Conservation (phyloP, 2,888 invertebrate genomes). For the Isotomurus palustris region DNA sequence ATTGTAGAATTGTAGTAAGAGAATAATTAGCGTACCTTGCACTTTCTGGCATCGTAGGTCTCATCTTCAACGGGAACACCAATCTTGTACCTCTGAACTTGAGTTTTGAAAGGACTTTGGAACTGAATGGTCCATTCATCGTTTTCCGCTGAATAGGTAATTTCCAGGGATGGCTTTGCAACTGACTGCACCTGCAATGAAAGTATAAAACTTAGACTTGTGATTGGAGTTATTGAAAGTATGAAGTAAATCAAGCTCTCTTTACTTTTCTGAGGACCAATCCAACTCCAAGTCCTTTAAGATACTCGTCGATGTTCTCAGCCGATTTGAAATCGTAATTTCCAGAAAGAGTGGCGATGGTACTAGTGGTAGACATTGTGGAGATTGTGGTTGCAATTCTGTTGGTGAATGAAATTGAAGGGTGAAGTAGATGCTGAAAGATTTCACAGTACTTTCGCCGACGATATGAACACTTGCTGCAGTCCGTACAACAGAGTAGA, state of each 20-base stretch:
- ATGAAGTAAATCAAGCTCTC: background rate
- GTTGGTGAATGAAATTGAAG: no score
- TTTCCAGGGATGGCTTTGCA: conserved; percentile 29
- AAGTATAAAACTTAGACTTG: background rate
- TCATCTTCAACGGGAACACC: conserved; percentile 30
- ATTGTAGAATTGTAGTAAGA: background rate
- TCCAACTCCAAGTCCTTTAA: conserved; percentile 37
- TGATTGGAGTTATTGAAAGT: background rate
- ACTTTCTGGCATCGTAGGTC: conserved; percentile 36
- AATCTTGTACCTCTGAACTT: conserved; percentile 18
- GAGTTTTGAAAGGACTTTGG: conserved; percentile 31
- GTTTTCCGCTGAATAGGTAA: conserved; percentile 10
- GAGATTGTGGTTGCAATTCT: no score
- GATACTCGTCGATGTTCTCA: conserved; percentile 38
- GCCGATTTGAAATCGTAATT: conserved; percentile 26
- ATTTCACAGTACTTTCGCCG: no score
- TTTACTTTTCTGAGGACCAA: conserved; percentile 36
- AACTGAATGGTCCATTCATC: conserved; percentile 27
- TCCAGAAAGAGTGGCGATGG: conserved; percentile 17
- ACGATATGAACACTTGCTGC: no score
- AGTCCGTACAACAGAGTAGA: no score
- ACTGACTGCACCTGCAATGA: conserved; percentile 20
- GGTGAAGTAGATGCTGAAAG: no score
- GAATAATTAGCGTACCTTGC: conserved; percentile 20
- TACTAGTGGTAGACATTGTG: no score